phyloP scores from a whole-genome alignment of 2,888 invertebrate species.

The Strigamia transsilvanica region DNA sequence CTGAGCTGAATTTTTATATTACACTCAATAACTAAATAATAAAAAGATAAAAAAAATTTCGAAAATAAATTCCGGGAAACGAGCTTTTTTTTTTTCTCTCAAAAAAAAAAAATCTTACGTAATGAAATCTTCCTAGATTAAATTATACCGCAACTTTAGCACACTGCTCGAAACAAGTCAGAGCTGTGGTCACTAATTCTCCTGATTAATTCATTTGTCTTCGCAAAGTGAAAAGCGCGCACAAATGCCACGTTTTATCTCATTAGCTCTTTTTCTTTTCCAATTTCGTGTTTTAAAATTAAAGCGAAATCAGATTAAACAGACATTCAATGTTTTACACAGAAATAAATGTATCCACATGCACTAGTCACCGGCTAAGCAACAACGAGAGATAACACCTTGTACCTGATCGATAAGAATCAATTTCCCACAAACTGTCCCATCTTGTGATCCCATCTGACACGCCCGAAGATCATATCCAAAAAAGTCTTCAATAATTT shows the following conservation, averaged over 20 bases:
- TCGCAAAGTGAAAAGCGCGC: constrained; percentile 17
- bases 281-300: neutral
- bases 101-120: too few species aligned
- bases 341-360: too few species aligned
- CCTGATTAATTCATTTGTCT: constrained; percentile 47
- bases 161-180: neutral
- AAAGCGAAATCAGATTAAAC: neutral
- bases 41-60: neutral
- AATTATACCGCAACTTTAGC: constrained; percentile 20
- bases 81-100: neutral
- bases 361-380: too few species aligned
- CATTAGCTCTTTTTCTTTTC: neutral
- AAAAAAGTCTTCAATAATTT: neutral
- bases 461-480: neutral
- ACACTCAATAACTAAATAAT: neutral
- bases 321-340: too few species aligned
- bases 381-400: too few species aligned
- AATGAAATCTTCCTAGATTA: constrained; percentile 6
- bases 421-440: neutral
- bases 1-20: neutral
- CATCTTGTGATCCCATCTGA: neutral
- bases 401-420: neutral
- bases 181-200: constrained; percentile 33
- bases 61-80: neutral
- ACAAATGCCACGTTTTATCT: neutral